A percentile compares a stretch with the other conserved stretches of the same genome.
Evolutionary conservation across 2,888 invertebrate genomes (phyloP).

Genomic region (Apamea epomidion): DNA sequence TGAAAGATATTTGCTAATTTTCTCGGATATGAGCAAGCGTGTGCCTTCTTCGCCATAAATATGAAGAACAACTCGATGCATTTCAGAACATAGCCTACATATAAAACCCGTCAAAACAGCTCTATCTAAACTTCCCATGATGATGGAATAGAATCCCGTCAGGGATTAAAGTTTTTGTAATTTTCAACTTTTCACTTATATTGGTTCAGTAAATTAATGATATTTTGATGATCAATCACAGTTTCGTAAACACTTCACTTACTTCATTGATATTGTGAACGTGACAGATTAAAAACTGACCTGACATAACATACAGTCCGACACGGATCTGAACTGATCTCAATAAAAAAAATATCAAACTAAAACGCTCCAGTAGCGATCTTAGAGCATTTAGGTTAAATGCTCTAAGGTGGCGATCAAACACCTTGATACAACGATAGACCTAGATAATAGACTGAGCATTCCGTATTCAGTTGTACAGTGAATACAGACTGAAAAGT

Average conservation of each 20-base stretch:
- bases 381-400: too few species aligned
- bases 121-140: constrained; percentile 95
- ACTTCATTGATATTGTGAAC: constrained; percentile 4
- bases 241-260: constrained; percentile 35
- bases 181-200: background rate
- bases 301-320: constrained; percentile 2
- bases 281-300: background rate
- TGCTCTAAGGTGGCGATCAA: too few species aligned
- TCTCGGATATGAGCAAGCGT: constrained; percentile 93
- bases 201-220: background rate
- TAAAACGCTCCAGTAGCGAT: too few species aligned
- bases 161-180: background rate
- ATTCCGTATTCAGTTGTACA: background rate
- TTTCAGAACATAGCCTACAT: constrained; percentile 96
- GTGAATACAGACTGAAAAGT: background rate
- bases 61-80: constrained; percentile 95
- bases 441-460: background rate
- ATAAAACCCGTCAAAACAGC: constrained; percentile 95
- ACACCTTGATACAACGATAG: too few species aligned
- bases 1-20: constrained; percentile 95
- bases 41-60: constrained; percentile 95
- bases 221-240: constrained; percentile 10
- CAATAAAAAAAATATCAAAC: too few species aligned
- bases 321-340: too few species aligned
- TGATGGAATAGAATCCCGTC: background rate